phyloP scores from a whole-genome alignment of 2,888 invertebrate genomes.

The Microplitis manilae region DNA sequence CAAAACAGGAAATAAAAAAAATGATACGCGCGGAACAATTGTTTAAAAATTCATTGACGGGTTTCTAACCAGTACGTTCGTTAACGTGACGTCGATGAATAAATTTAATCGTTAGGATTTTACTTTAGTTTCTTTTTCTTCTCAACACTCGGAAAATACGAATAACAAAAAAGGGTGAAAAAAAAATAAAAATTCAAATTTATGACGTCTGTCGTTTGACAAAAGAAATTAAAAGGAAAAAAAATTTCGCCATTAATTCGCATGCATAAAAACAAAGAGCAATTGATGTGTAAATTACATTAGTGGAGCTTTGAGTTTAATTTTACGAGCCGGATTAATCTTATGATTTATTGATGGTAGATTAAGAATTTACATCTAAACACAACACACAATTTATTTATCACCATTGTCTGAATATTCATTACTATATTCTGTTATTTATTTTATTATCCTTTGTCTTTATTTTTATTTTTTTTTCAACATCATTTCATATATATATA shows the following conservation, averaged over 20 bases:
- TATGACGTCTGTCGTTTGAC: background rate
- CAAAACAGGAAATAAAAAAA: conserved; percentile 20
- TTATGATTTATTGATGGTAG: background rate
- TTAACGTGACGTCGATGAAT: conserved; percentile 41
- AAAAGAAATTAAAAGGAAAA: conserved; percentile 10
- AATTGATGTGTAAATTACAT: conserved; percentile 1
- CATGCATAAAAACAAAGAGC: background rate
- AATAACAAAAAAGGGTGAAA: background rate
- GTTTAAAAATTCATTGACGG: conserved; percentile 46
- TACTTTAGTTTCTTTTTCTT: background rate
- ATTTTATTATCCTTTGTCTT: conserved; percentile 9
- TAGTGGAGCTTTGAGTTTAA: background rate
- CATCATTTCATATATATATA: conserved; percentile 5
- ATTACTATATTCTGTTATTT: conserved; percentile 21
- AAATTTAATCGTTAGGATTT: conserved; percentile 22
- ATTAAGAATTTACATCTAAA: background rate
- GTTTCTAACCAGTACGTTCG: conserved; percentile 44
- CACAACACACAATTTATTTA: background rate
- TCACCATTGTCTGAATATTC: background rate
- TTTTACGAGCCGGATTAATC: background rate
- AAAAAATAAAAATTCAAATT: background rate
- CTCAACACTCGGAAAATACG: background rate
- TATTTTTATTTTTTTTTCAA: background rate
- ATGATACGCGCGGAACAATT: conserved; percentile 18
- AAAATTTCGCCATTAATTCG: background rate